Conservation (phyloP, 1,140 invertebrate genomes). For the Drosophila baimaii region DNA sequence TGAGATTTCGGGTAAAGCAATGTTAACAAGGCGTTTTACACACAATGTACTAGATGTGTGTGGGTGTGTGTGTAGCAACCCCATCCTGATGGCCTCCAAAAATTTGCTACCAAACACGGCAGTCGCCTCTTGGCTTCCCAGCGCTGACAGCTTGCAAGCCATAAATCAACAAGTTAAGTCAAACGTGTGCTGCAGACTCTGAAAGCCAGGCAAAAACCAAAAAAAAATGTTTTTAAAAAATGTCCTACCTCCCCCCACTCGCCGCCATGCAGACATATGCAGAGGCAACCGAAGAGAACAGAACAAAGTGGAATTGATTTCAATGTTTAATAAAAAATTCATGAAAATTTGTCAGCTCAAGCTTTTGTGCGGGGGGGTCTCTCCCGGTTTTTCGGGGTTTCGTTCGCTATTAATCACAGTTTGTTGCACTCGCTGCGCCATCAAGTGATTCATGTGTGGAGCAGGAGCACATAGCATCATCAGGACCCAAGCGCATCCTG, state of each 20-base stretch:
- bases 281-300: conserved; percentile 29
- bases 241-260: conserved; percentile 32
- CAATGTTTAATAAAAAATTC: conserved; percentile 83
- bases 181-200: conserved; percentile 68
- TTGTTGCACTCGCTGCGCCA: conserved; percentile 82
- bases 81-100: not conserved
- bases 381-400: conserved; percentile 16
- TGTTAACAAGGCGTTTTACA: conserved; percentile 82
- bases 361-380: conserved; percentile 34
- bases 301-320: conserved; percentile 78
- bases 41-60: conserved; percentile 42
- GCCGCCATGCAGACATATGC: conserved; percentile 65
- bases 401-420: conserved; percentile 79
- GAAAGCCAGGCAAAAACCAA: conserved; percentile 51
- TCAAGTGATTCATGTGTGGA: conserved; percentile 77
- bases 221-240: conserved; percentile 61
- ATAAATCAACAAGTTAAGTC: conserved; percentile 83
- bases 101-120: conserved; percentile 56
- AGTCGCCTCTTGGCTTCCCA: conserved; percentile 58
- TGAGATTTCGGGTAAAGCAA: conserved; percentile 58
- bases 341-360: conserved; percentile 80
- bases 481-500: conserved; percentile 67
- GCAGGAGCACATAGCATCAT: conserved; percentile 46
- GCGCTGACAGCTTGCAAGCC: conserved; percentile 73
- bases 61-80: conserved; percentile 12